These are phyloP conservation scores for Apamea anceps DNA, from an alignment of 2,888 invertebrate genomes.

Conservation along the genomic window DNA sequence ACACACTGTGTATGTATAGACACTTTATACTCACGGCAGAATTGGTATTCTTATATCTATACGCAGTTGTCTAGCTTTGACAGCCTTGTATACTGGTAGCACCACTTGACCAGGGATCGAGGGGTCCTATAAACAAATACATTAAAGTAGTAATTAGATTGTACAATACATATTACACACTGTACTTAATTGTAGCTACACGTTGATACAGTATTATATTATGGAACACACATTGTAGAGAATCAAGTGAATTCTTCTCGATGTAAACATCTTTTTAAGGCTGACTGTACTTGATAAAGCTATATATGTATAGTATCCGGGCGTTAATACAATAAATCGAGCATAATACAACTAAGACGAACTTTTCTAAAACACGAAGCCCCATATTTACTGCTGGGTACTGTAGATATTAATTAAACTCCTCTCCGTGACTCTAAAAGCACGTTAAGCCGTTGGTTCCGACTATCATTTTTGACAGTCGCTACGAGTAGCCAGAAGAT, in stretches of 20 bases:
- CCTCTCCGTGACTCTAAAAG: too few relatives aligned
- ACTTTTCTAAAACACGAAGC: neutral
- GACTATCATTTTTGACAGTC: neutral
- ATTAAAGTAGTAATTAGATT: neutral
- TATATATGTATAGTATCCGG: neutral
- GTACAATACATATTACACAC: neutral
- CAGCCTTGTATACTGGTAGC: constrained; percentile 93
- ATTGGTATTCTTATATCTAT: constrained; percentile 89
- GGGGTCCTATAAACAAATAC: constrained; percentile 75
- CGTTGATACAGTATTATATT: neutral
- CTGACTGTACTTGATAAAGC: neutral
- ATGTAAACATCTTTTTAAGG: neutral
- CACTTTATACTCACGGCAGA: constrained; percentile 88
- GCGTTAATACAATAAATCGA: neutral
- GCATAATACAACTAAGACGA: neutral
- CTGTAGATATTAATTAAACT: constrained; percentile 3
- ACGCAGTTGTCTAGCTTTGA: constrained; percentile 92
- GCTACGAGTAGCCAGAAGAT: too few relatives aligned
- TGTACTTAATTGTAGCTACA: neutral
- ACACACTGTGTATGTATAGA: neutral
- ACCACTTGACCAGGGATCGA: constrained; percentile 91
- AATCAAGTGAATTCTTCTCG: neutral
- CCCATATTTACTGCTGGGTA: neutral
- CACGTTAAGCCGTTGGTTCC: too few relatives aligned
- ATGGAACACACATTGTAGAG: neutral